These are phyloP conservation scores for Stegodyphus dumicola DNA, from an alignment of 1,140 invertebrate genomes.

Conservation along the genomic window DNA sequence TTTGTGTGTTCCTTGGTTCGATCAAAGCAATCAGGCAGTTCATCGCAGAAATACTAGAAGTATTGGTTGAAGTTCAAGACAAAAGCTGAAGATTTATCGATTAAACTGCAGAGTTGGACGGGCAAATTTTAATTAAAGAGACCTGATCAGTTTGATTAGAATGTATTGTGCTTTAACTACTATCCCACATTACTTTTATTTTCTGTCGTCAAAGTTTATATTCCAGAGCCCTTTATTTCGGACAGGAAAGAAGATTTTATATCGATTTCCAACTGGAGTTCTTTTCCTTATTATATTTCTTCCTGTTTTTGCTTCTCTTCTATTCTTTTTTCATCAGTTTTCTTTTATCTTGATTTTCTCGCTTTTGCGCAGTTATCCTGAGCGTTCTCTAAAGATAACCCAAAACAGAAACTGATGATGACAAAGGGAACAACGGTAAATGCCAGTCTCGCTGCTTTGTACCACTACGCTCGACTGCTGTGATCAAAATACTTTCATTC, in stretches of 20 bases:
- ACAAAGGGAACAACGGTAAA: conserved; percentile 38
- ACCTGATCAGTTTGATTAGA: conserved; percentile 33
- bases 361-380: conserved; percentile 28
- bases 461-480: background rate
- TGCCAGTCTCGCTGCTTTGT: conserved; percentile 16
- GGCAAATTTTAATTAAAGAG: conserved; percentile 37
- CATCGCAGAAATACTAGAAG: background rate
- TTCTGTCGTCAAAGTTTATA: background rate
- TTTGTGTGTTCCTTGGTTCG: background rate
- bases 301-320: background rate
- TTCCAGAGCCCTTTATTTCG: background rate
- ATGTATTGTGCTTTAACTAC: conserved; percentile 6
- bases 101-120: conserved; percentile 4
- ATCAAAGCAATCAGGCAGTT: conserved; percentile 2
- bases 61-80: background rate
- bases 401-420: conserved; percentile 24
- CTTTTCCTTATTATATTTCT: background rate
- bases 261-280: conserved; percentile 12
- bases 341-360: conserved; percentile 27
- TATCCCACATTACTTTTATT: background rate
- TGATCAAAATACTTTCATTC: background rate
- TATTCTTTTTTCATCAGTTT: conserved; percentile 4
- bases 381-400: conserved; percentile 26
- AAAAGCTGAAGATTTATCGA: conserved; percentile 21
- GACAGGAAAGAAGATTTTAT: conserved; percentile 21